A percentile compares a stretch with the other conserved stretches of the same genome.
phyloP scores from a whole-genome alignment of 2,113 vertebrate species.

The Lipophrys pholis region DNA sequence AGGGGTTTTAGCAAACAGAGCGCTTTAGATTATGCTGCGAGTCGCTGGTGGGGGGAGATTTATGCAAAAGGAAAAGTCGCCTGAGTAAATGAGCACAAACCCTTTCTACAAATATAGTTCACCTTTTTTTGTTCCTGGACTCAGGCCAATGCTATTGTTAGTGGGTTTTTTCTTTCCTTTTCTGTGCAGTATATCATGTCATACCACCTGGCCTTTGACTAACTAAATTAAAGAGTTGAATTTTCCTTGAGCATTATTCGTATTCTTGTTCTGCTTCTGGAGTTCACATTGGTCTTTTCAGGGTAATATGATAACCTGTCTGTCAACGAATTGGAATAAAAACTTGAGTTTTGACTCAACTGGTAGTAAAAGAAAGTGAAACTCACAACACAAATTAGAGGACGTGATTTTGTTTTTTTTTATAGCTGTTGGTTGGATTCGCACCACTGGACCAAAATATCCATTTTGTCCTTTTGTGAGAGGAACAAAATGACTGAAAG shows the following conservation, averaged over 20 bases:
- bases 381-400: constrained; percentile 17
- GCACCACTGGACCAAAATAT: constrained; percentile 47
- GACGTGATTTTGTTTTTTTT: constrained; percentile 28
- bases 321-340: constrained; percentile 2
- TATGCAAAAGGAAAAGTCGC: constrained; percentile 15
- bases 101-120: constrained; percentile 16
- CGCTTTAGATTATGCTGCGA: constrained; percentile 43
- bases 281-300: neutral
- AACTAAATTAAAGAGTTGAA: too few species aligned
- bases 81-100: neutral
- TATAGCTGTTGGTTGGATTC: constrained; percentile 31
- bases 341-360: constrained; percentile 29
- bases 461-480: constrained; percentile 57
- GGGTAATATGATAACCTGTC: neutral
- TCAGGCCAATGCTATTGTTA: too few species aligned
- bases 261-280: constrained; percentile 7
- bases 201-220: neutral
- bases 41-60: constrained; percentile 15
- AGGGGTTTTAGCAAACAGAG: constrained; percentile 37
- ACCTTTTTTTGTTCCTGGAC: neutral
- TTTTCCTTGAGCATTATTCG: too few species aligned
- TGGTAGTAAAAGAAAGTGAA: constrained; percentile 5
- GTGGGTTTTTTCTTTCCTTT: neutral
- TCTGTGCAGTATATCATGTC: constrained; percentile 16
- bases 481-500: constrained; percentile 54